Base-by-base conservation (phyloP, 2,113 vertebrate species). In the Pardalotus punctatus region DNA sequence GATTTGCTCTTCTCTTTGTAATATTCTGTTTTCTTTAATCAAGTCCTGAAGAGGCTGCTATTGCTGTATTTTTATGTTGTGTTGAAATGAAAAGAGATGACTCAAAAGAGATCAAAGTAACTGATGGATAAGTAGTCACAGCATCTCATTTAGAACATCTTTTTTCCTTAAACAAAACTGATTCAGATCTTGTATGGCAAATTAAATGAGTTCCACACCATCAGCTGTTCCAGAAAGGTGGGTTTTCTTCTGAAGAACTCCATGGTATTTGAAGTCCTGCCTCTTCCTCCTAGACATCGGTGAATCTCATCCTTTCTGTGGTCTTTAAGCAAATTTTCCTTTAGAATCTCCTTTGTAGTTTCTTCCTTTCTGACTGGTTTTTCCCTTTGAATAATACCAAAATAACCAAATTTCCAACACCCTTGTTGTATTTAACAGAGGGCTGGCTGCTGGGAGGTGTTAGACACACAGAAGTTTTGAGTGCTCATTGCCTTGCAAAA, bases 61-160 rank as follows among this genome's bases (percentile, higher is more conserved):
- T 42, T 87, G 66, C 62, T 91, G 42, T 73, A 79, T 87, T 79
- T 83, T 33, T 79, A 24, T 57, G 73, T 50, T 88, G 42, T 85
- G 66, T 70, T 94, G 81, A 91, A 83, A 83, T 92, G 62, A 88
- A 95, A 80, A 90, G 42, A 82, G 53, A 73, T 90, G 80, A 94
- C 86, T 93, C 91, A 87, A 96, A 92, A 93, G 12, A 95, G 53
- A 91, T 93, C 93, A 96, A 96, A 96, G 78, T 31, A 48, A 71
- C 45, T 76, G 81, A 83, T 58, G 48, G 81, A 42, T 58, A 91
- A 91, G 71, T 69, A 94, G 66, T 93, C 81, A 88, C 74, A 70
- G 67, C 67, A 73, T 73, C 71, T 93, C 79, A 40, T 88, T 93
- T 78, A 56, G 33, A 88, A 77, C 27, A 70, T 20, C 12, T 88